Evolutionary conservation across 2,888 invertebrate species (phyloP).

Genomic region (Acrocera orbiculus): DNA sequence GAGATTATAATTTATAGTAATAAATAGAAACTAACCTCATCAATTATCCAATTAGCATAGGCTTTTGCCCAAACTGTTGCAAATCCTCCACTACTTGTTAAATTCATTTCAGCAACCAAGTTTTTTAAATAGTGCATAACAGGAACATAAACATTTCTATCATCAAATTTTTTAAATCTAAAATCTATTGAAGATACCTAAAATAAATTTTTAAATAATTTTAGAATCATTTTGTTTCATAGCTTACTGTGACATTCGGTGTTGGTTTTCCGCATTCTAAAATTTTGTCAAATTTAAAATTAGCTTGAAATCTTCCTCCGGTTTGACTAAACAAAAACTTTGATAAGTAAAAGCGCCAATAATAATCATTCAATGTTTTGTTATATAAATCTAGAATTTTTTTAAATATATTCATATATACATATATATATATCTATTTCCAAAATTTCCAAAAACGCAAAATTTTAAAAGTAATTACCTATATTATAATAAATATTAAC

Average conservation of each 20-base stretch:
- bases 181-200: constrained; percentile 30
- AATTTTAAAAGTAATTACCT: constrained; percentile 25
- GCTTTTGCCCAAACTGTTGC: constrained; percentile 53
- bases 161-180: constrained; percentile 38
- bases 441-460: background rate
- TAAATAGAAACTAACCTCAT: constrained; percentile 37
- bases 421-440: background rate
- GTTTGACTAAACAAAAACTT: constrained; percentile 50
- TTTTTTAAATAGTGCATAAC: constrained; percentile 50
- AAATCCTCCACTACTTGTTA: constrained; percentile 42
- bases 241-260: constrained; percentile 36
- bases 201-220: background rate
- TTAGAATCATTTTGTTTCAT: background rate
- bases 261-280: constrained; percentile 44
- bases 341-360: constrained; percentile 45
- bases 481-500: constrained; percentile 38
- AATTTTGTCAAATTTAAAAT: constrained; percentile 43
- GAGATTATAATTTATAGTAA: no score
- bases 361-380: constrained; percentile 32
- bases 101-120: constrained; percentile 37
- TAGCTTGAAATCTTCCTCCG: constrained; percentile 49
- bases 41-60: constrained; percentile 60
- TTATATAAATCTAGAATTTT: constrained; percentile 32
- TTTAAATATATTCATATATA: background rate
- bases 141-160: constrained; percentile 50